A percentile compares a stretch with the other conserved stretches of the same genome.
Conservation (phyloP, 1,140 invertebrate species). For the Elymnias hypermnestra region DNA sequence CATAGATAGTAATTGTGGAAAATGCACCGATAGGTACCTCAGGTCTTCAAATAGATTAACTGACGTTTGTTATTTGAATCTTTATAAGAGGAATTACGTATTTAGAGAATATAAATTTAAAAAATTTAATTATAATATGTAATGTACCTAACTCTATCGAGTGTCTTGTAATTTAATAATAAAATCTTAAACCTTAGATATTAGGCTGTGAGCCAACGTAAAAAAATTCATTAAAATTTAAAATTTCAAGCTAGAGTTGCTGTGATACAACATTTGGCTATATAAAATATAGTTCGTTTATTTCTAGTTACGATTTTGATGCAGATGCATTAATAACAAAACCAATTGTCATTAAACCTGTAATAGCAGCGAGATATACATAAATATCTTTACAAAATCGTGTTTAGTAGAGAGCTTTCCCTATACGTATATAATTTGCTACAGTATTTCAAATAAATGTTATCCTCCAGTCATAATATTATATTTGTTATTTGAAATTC, state of each 20-base stretch:
- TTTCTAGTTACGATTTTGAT: slow-evolving; percentile 24
- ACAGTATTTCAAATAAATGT: too few relatives aligned
- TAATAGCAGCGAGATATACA: slow-evolving; percentile 27
- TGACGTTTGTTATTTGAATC: slow-evolving; percentile 48
- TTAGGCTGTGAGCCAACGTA: slow-evolving; percentile 69
- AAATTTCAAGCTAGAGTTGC: slow-evolving; percentile 72
- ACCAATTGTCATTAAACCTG: neutral
- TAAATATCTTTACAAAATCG: too few relatives aligned
- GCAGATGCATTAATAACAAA: neutral
- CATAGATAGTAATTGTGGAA: slow-evolving; percentile 10
- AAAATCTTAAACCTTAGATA: slow-evolving; percentile 59
- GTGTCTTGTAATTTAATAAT: slow-evolving; percentile 50
- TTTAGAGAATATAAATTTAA: slow-evolving; percentile 23
- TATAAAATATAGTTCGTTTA: slow-evolving; percentile 42
- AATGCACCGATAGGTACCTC: slow-evolving; percentile 13
- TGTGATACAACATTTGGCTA: slow-evolving; percentile 74
- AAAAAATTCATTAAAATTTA: slow-evolving; percentile 62
- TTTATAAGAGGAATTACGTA: slow-evolving; percentile 32
- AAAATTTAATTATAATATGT: slow-evolving; percentile 19
- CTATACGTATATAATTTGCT: too few relatives aligned
- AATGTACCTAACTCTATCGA: slow-evolving; percentile 35
- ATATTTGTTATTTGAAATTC: slow-evolving; percentile 6
- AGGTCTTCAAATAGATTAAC: slow-evolving; percentile 14
- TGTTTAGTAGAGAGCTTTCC: too few relatives aligned
- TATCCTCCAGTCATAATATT: too few relatives aligned